A percentile compares a stretch with the other conserved stretches of the same genome.
Evolutionary conservation across 2,797 vertebrate species (phyloP).

Genomic region (Acestrorhynchus altus): DNA sequence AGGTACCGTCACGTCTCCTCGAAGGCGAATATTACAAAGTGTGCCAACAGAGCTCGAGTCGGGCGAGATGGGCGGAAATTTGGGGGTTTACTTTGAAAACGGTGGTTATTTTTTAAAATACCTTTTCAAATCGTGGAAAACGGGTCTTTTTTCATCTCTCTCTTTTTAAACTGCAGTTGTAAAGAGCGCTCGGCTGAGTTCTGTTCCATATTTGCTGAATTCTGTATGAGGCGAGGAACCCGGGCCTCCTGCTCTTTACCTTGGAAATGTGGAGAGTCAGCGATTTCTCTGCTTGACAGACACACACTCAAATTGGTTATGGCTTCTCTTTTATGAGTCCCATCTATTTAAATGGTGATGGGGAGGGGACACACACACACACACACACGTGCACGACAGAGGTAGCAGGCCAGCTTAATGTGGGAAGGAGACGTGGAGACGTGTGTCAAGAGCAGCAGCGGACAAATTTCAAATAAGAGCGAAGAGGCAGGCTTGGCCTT

Average conservation of each 20-base stretch:
- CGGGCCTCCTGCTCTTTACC: constrained; percentile 34
- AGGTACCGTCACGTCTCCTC: not conserved
- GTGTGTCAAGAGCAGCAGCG: not conserved
- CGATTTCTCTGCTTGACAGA: constrained; percentile 51
- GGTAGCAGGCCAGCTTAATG: not conserved
- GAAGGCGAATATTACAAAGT: constrained; percentile 3
- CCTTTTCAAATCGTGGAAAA: not conserved
- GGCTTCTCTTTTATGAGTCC: constrained; percentile 56
- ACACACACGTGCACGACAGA: constrained; percentile 33
- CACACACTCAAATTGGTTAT: constrained; percentile 49
- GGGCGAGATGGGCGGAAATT: not conserved
- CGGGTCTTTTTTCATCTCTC: not conserved
- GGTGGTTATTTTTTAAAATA: not conserved
- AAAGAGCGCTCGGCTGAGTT: constrained; percentile 10
- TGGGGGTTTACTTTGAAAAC: not conserved
- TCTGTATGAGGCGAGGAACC: constrained; percentile 23
- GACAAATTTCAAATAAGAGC: not conserved
- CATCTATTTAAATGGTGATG: constrained; percentile 54
- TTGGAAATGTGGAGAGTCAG: constrained; percentile 50
- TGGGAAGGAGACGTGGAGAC: not conserved
- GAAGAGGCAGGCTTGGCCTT: not conserved
- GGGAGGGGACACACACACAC: constrained; percentile 10
- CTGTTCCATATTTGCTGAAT: constrained; percentile 34
- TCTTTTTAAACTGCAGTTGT: not conserved
- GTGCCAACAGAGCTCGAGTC: not conserved